Percentiles rank a stretch among this genome's conserved stretches.
These are phyloP conservation scores for Phyllostomus discolor DNA, from an alignment of 2,113 vertebrate genomes.

Conservation along the genomic window DNA sequence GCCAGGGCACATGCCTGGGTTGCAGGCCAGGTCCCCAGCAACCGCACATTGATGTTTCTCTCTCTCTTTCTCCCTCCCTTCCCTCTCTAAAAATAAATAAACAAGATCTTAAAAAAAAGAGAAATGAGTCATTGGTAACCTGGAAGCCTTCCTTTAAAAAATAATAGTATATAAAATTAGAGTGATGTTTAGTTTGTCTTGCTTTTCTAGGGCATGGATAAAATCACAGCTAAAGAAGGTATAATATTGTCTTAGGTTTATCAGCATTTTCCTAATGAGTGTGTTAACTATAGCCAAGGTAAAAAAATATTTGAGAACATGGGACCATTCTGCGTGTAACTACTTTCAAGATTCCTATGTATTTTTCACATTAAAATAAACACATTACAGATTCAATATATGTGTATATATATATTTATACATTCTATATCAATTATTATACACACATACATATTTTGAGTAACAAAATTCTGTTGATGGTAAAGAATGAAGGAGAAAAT, in stretches of 20 bases:
- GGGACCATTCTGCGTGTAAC: background rate
- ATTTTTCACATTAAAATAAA: slow-evolving; percentile 12
- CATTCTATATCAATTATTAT: background rate
- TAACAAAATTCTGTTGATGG: background rate
- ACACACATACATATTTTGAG: background rate
- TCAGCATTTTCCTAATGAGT: background rate
- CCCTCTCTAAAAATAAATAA: too few species aligned
- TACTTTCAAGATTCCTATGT: background rate
- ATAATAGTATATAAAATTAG: background rate
- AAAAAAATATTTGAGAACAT: background rate
- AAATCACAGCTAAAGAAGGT: background rate
- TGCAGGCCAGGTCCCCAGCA: too few species aligned
- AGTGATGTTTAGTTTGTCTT: background rate
- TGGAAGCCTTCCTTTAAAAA: too few species aligned
- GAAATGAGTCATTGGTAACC: too few species aligned
- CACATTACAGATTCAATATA: background rate
- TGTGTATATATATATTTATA: background rate
- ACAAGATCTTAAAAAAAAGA: too few species aligned
- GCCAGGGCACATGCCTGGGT: too few species aligned
- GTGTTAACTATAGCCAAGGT: background rate
- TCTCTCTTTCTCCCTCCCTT: too few species aligned
- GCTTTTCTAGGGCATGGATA: background rate
- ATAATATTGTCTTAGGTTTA: background rate
- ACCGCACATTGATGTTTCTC: too few species aligned
- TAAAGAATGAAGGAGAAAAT: background rate